These are phyloP conservation scores for Halichoeres trimaculatus DNA, from an alignment of 2,113 vertebrate genomes.

Conservation along the genomic window DNA sequence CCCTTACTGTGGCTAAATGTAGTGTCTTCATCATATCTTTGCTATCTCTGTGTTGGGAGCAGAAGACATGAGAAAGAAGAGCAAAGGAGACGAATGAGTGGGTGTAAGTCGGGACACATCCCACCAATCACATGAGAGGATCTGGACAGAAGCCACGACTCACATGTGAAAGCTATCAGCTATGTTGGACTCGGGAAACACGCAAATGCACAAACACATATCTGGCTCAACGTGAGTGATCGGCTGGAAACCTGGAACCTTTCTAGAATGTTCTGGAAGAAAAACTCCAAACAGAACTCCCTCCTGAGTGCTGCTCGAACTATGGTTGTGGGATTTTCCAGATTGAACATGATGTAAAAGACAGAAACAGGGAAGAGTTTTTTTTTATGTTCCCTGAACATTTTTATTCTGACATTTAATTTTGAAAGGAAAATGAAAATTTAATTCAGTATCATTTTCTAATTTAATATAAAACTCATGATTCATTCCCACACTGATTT, in stretches of 20 bases:
- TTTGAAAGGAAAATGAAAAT: background rate
- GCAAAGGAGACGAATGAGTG: constrained; percentile 20
- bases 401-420: background rate
- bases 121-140: constrained; percentile 57
- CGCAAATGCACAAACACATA: constrained; percentile 12
- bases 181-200: constrained; percentile 37
- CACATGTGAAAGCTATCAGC: constrained; percentile 76
- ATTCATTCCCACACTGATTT: background rate
- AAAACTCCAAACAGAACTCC: constrained; percentile 28
- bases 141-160: constrained; percentile 49
- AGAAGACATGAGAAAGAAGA: constrained; percentile 4
- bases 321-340: background rate
- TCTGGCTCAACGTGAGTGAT: constrained; percentile 44
- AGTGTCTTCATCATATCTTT: background rate
- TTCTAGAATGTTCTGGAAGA: constrained; percentile 41
- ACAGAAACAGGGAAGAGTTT: background rate
- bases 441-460: background rate
- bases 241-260: constrained; percentile 57
- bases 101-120: constrained; percentile 53
- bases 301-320: constrained; percentile 13
- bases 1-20: background rate
- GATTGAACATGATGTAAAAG: constrained; percentile 9
- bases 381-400: background rate
- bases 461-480: background rate
- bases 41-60: background rate